Evolutionary conservation across 2,888 invertebrate genomes (phyloP), one percentile per base, ranked within the genome.

Genomic region (Aleiodes testaceus): DNA sequence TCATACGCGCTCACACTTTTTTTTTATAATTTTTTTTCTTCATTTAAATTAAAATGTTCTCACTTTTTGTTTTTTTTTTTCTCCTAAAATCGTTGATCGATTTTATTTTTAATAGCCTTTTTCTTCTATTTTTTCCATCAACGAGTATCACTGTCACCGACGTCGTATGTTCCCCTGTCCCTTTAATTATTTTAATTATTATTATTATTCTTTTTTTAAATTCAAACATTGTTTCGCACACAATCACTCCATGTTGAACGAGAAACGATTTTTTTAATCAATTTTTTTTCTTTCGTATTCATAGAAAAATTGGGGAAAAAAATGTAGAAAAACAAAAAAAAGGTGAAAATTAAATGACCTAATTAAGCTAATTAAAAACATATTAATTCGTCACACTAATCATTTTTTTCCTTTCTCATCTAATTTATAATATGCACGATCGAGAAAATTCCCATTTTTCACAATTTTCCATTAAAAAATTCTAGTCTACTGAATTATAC

Each of bases 211-310:
- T 14, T 45, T 63, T 45, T 12, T 49, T 14, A 45, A 18, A 11
- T 63, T 5, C 45, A 64, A 45, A 36, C 55, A 55, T 30, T 26
- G 6, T 36, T 66, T 59, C 49, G 52, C 64, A 69, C 36, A 47
- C 50, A 49, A 47, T 70, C 61, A 61, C 49, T 59, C 49, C 66
- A 66, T 59, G 66, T 55, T 66, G 49, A 70, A 70, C 59, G 66
- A 47, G 55, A 70, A 66, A 65, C 66, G 55, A 70, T 26, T 70
- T 20, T 30, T n/a, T n/a, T n/a, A n/a, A 22, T 22, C 53, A 44
- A 44, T 70, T 64, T 49, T 11, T 53, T 53, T 45, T 14, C 1
- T 45, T 45, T 7, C 16, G 1, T 52, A 9, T 52, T 55, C 1
- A 55, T 22, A 55, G 6, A n/a, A 53, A 20, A 53, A 22, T 22